Evolutionary conservation across 2,797 vertebrate genomes (phyloP), one percentile per base, ranked within the genome.

Genomic region (Sebastes nivosus): DNA sequence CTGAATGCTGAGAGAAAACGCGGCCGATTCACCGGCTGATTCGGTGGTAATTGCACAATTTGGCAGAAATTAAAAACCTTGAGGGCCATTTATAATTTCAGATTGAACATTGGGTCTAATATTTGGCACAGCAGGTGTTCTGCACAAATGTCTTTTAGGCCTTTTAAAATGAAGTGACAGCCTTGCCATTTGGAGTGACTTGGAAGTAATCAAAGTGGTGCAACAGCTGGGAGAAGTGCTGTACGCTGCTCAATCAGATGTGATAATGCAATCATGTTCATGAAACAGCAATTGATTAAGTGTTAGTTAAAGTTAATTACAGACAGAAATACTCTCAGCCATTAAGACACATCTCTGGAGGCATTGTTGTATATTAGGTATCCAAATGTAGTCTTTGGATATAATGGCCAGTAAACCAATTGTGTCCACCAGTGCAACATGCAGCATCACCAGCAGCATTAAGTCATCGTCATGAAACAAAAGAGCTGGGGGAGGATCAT

Each of bases 401-500:
- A 6, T 75, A 75, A 72, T 8, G 65, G 75, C 52, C 25, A 16
- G 38, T 65, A 1, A 66, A 66, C 69, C 50, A 42, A 58, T 75
- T 24, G 54, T 42, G 57, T 61, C 68, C 57, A 24, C 65, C 54
- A n/a, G 34, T 11, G 55, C 69, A 42, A 52, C 59, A 34, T 24
- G 71, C 66, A 67, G 60, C 67, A 75, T 80, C 84, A 85, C 72
- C 77, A 72, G 78, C 57, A 83, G 78, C 64, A 89, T 90, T 87
- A 77, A 85, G 90, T 86, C 88, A 83, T 87, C 60, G n/a, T 72
- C 77, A 61, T 85, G 82, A 90, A 88, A 90, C 89, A 86, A 85
- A 84, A 88, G 85, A 38, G 46, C n/a, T 6, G 24, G 22, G 75
- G 66, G 57, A 78, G 78, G 78, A 84, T 80, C 85, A 91, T 93